Evolutionary conservation across 2,888 invertebrate genomes (phyloP), one percentile per base, ranked within the genome.

Genomic region (Asteroscopus sphinx): DNA sequence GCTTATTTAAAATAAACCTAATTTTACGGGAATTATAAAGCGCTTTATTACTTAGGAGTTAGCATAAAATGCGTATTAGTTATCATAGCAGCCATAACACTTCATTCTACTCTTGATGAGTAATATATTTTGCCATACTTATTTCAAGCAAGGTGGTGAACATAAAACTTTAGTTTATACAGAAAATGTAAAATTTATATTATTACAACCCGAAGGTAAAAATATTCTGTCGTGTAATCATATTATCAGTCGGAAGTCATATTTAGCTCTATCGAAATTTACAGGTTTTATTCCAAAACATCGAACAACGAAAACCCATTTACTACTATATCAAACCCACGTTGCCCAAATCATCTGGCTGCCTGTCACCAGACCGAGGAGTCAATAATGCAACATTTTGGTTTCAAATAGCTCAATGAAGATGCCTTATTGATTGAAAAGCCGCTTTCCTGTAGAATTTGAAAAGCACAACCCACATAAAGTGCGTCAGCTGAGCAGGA

Each of bases 21-120:
- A 82, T 82, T 81, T 80, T 61, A 76, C 73, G 65, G 69, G 49
- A 71, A 80, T 82, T 78, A 82, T 71, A 77, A 73, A 69, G 71
- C 77, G 70, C 73, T 53, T 44, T 32, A 79, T 82, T 79, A 79
- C 63, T 52, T 45, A 60, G 56, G 58, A 63, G 58, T 73, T 77
- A 68, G 62, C 79, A 81, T 81, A 78, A 78, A 74, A 71, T 70
- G 37, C 55, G 25, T 59, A 81, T 80, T 68, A 68, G 67, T 81
- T 62, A 58, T 51, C 60, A 76, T 68, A 67, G 41, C 55, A 32
- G 53, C 12, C 9, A 33, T 36, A 35, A 33, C 36, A 39, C 13
- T 13, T 48, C 40, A 47, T 33, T 11, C 28, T 13, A 9, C 11
- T 40, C 39, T 32, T 44, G 42, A 58, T 51, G 41, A n/a, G 15